Conservation (phyloP, 1,140 invertebrate species). For the Halictus rubicundus region DNA sequence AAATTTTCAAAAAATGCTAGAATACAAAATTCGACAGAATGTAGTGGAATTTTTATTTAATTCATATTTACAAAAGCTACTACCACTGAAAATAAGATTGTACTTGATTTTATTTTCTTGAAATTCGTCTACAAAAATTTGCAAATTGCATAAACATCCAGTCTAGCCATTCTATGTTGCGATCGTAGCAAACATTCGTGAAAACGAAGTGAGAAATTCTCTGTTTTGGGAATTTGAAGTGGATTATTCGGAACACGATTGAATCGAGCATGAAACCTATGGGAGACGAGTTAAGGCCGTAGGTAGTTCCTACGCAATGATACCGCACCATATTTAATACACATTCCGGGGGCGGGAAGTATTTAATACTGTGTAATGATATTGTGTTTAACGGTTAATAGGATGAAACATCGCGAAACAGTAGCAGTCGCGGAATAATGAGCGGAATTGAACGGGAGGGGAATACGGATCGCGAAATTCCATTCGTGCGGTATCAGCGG, state of each 20-base stretch:
- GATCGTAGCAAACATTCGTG: too few species aligned
- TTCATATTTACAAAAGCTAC: too few species aligned
- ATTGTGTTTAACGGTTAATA: conserved; percentile 15
- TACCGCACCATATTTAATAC: not conserved
- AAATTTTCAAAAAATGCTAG: too few species aligned
- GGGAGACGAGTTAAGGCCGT: not conserved
- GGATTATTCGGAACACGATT: not conserved
- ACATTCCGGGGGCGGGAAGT: not conserved
- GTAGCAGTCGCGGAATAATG: conserved; percentile 8
- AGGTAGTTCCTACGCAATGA: not conserved
- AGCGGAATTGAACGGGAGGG: conserved; percentile 26
- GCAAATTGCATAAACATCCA: too few species aligned
- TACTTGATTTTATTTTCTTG: too few species aligned
- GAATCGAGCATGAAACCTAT: not conserved
- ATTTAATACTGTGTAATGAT: conserved; percentile 14
- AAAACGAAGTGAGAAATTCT: too few species aligned
- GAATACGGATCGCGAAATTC: conserved; percentile 19
- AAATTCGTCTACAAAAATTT: too few species aligned
- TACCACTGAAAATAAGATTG: too few species aligned
- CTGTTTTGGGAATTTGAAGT: not conserved
- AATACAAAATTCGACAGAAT: too few species aligned
- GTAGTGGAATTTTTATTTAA: too few species aligned
- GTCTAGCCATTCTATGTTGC: too few species aligned
- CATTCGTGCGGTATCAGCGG: conserved; percentile 24
- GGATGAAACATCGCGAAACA: conserved; percentile 32